A percentile compares a stretch with the other conserved stretches of the same genome.
Conservation (phyloP, 1,140 invertebrate species). For the Campoletis sonorensis region DNA sequence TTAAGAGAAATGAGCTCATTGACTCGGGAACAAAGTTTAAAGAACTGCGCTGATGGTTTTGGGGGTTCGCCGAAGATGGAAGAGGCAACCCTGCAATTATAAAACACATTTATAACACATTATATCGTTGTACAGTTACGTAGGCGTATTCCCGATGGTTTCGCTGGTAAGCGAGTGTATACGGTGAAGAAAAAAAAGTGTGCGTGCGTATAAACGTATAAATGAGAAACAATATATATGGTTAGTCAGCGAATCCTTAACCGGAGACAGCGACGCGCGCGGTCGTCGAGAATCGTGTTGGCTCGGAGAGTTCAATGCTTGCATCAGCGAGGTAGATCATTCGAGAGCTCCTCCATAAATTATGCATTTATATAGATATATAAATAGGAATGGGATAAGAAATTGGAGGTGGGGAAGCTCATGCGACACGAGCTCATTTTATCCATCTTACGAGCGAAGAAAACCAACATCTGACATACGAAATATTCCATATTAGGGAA, state of each 20-base stretch:
- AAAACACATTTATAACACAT: conserved; percentile 6
- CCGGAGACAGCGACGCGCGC: conserved; percentile 50
- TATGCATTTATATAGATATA: conserved; percentile 5
- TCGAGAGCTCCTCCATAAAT: conserved; percentile 40
- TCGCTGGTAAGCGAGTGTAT: too few relatives aligned
- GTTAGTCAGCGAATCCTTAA: conserved; percentile 58
- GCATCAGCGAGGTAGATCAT: conserved; percentile 56
- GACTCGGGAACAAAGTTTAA: too few relatives aligned
- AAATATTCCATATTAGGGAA: conserved; percentile 49
- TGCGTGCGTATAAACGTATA: too few relatives aligned
- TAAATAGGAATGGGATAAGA: background rate
- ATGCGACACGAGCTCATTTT: conserved; percentile 22
- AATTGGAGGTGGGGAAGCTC: conserved; percentile 2
- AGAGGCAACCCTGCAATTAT: conserved; percentile 4
- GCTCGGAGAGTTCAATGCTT: conserved; percentile 65
- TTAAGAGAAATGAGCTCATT: too few relatives aligned
- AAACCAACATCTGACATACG: conserved; percentile 8
- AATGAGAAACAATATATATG: background rate
- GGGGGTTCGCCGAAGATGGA: too few relatives aligned
- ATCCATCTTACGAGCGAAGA: conserved; percentile 23
- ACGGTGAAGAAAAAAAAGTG: too few relatives aligned
- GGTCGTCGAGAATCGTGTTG: conserved; percentile 37
- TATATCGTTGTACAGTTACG: conserved; percentile 59
- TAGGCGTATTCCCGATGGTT: conserved; percentile 58
- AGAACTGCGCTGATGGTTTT: too few relatives aligned